A percentile compares a stretch with the other conserved stretches of the same genome.
Evolutionary conservation across 2,113 vertebrate genomes (phyloP).

Genomic region (Macrotis lagotis): DNA sequence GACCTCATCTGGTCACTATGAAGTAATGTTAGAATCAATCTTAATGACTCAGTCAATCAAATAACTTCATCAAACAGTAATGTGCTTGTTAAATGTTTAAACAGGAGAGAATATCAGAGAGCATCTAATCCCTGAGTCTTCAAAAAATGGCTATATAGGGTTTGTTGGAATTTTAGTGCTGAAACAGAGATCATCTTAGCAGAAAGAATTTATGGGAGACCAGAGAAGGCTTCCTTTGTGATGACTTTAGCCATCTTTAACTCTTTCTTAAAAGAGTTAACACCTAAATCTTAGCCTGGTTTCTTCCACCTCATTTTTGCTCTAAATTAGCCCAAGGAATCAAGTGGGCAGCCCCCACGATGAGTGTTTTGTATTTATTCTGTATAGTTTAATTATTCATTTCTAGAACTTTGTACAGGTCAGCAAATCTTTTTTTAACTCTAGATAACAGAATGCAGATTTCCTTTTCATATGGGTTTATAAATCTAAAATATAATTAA

Average conservation of each 20-base stretch:
- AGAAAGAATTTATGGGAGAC: background rate
- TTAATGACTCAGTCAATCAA: background rate
- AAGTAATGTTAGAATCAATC: background rate
- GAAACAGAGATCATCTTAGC: background rate
- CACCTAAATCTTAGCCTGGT: background rate
- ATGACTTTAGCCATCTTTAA: no score
- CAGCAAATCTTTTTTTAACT: constrained; percentile 8
- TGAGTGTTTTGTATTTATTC: background rate
- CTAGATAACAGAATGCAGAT: background rate
- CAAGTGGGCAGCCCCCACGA: background rate
- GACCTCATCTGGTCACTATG: background rate
- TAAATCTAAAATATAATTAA: background rate
- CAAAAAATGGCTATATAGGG: background rate
- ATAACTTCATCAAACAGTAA: background rate
- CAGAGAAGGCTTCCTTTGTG: background rate
- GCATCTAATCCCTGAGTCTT: background rate
- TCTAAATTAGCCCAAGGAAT: background rate
- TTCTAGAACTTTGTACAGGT: constrained; percentile 5
- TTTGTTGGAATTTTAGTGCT: background rate
- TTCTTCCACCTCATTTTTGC: background rate
- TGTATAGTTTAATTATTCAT: background rate
- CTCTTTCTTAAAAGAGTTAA: no score
- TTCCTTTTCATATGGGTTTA: background rate
- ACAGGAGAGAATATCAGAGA: background rate
- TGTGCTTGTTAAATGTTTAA: background rate